Percentiles rank a stretch among this genome's conserved stretches.
These are phyloP conservation scores for Pseudococcus viburni DNA, from an alignment of 2,888 invertebrate genomes.

Conservation along the genomic window DNA sequence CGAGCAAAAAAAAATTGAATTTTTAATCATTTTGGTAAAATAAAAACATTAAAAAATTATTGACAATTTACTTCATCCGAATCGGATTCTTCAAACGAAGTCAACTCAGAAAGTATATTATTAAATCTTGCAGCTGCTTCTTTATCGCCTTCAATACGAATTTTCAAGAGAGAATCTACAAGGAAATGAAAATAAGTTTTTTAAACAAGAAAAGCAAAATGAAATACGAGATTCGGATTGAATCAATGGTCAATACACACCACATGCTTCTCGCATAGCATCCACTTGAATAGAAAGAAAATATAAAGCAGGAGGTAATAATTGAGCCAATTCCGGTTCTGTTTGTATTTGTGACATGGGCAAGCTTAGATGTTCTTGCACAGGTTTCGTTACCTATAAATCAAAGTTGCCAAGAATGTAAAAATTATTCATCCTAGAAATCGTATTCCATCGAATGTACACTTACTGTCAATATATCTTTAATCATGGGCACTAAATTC, in stretches of 20 bases:
- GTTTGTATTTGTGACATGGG: conserved; percentile 67
- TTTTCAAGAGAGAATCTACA: conserved; percentile 68
- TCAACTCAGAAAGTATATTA: conserved; percentile 72
- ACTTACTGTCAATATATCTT: conserved; percentile 77
- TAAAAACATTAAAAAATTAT: neutral
- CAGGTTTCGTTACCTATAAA: conserved; percentile 84
- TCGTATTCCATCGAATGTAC: neutral
- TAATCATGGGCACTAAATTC: conserved; percentile 85
- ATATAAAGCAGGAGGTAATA: conserved; percentile 87
- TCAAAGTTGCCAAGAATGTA: conserved; percentile 62
- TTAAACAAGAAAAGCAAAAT: neutral
- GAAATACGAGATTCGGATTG: neutral
- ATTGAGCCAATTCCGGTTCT: conserved; percentile 79
- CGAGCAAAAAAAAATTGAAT: neutral
- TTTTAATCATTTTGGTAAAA: neutral
- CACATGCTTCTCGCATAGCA: conserved; percentile 86
- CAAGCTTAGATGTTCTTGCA: conserved; percentile 86
- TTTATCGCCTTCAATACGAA: conserved; percentile 70
- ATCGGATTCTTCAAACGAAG: conserved; percentile 76
- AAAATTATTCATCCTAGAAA: neutral
- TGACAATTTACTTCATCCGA: conserved; percentile 74
- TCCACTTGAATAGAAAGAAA: conserved; percentile 88
- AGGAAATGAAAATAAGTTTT: conserved; percentile 18
- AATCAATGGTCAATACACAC: conserved; percentile 70
- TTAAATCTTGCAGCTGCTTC: conserved; percentile 78